Evolutionary conservation across 1,140 invertebrate genomes (phyloP).

Genomic region (Brachionus rotundiformis): DNA sequence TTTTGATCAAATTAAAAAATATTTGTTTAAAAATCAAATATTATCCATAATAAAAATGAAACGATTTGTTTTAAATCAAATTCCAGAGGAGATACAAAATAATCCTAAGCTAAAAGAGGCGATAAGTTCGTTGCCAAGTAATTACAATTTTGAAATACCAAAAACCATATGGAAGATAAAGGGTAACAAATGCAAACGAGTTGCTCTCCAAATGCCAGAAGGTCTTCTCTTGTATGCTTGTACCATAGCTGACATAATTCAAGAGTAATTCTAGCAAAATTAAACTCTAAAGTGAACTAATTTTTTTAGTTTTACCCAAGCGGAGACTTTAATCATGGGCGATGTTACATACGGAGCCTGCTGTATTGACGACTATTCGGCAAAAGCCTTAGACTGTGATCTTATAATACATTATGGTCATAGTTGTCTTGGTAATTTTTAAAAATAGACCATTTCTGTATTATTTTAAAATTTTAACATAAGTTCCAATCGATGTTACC

Average conservation of each 20-base stretch:
- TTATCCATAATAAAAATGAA: conserved; percentile 31
- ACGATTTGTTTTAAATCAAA: conserved; percentile 56
- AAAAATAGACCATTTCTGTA: background rate
- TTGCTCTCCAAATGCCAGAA: conserved; percentile 96
- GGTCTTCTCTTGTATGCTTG: conserved; percentile 86
- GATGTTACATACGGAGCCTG: conserved; percentile 99
- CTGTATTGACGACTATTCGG: conserved; percentile 97
- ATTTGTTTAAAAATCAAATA: background rate
- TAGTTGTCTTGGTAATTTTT: conserved; percentile 76
- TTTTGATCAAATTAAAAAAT: background rate
- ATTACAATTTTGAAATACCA: conserved; percentile 98
- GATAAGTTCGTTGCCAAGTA: conserved; percentile 74
- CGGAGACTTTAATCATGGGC: conserved; percentile 91
- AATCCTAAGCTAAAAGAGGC: conserved; percentile 75
- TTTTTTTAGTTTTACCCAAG: conserved; percentile 74
- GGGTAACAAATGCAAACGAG: conserved; percentile 76
- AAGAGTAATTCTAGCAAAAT: conserved; percentile 64
- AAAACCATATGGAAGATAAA: conserved; percentile 96
- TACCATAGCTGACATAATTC: conserved; percentile 88
- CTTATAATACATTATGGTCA: conserved; percentile 96
- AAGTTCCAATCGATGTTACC: conserved; percentile 80
- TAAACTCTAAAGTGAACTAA: background rate
- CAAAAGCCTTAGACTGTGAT: conserved; percentile 83
- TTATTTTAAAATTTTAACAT: background rate
- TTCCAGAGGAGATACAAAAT: conserved; percentile 80